Evolutionary conservation across 2,888 invertebrate genomes (phyloP), one percentile per base, ranked within the genome.

Genomic region (Caenorhabditis macrosperma): DNA sequence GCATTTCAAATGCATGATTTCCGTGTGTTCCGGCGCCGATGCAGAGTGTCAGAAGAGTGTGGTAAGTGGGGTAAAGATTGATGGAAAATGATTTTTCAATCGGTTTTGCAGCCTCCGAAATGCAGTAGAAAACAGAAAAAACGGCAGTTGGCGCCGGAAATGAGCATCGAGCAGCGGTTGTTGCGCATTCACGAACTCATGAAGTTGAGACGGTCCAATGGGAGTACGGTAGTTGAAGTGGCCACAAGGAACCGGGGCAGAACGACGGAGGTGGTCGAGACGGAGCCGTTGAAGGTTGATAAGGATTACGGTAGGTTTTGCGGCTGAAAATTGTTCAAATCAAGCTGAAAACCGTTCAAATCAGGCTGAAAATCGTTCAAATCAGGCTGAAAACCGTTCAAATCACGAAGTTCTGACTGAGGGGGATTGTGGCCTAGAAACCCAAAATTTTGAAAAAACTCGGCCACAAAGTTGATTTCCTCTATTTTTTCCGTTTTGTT

Each of bases 1-100:
- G 44, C 86, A 86, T 76, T 88, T 88, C 81, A 86, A 88, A 75
- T 88, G 88, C 69, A 78, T 88, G 61, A 74, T 88, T 33, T 82
- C 86, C 55, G 82, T 88, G 57, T 88, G 88, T 63, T 79, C 83
- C 9, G 82, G 81, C 54, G 63, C 55, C 24, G 88, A 88, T 72
- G 64, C 80, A n/a, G 59, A 55, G 26, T 88, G 87, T 76, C 72
- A 64, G 28, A 71, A 77, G 55, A 69, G 67, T 46, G 77, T 86
- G 33, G 86, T 87, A 64, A 78, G 79, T 69, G 26, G 17, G 22
- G 10, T 28, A 48, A 46, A n/a, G n/a, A 12, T 61, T 20, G 5
- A 41, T 63, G 38, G 20, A 44, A 17, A 3, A 3, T 2, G 44
- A 38, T 12, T 35, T 68, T 68, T 22, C 10, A 17, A 57, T 7